Evolutionary conservation across 1,140 invertebrate species (phyloP), one percentile per base, ranked within the genome.

Genomic region (Akabosia matsudoensis): DNA sequence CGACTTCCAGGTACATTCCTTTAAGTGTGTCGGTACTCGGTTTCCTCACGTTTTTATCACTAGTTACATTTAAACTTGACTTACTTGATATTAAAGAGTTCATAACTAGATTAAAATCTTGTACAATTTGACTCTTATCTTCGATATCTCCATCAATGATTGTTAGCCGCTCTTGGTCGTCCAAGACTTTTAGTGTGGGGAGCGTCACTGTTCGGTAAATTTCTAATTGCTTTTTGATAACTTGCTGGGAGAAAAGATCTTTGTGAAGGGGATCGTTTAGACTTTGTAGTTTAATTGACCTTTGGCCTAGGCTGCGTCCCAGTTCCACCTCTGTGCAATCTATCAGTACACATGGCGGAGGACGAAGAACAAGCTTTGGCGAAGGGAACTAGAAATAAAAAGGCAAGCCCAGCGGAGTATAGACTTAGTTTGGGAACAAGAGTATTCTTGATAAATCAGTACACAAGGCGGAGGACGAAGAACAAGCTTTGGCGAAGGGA

Each of bases 291-390:
- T 52, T 51, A 64, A 30, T 30, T 26, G 33, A 26, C 30, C 83
- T 74, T 31, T 81, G 76, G 7, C 82, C 83, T 2, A 84, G 64
- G 73, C 79, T 83, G 67, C 92, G 87, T 0, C 91, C 92, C 51
- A 94, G 86, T 84, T 95, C 92, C 30, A 94, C 85, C 83, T 95
- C 95, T 0, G 92, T 95, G 83, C 93, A 94, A 83, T 94, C 93
- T 79, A 95, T 84, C 0, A 95, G 85, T 0, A 95, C 88, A 82
- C 93, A 88, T 0, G 91, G 88, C 0, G 93, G 92, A 24, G 28
- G 74, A 45, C 61, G 61, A 28, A 33, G 54, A 30, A 52, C 1
- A 33, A 70, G 34, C 24, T 73, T 31, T 31, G 33, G 22, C 3
- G 34, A 16, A 54, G 24, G 22, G 16, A 75, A 71, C 56, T 74